These are phyloP conservation scores for Amphiprion percula DNA, from an alignment of 2,113 vertebrate genomes.

Conservation along the genomic window DNA sequence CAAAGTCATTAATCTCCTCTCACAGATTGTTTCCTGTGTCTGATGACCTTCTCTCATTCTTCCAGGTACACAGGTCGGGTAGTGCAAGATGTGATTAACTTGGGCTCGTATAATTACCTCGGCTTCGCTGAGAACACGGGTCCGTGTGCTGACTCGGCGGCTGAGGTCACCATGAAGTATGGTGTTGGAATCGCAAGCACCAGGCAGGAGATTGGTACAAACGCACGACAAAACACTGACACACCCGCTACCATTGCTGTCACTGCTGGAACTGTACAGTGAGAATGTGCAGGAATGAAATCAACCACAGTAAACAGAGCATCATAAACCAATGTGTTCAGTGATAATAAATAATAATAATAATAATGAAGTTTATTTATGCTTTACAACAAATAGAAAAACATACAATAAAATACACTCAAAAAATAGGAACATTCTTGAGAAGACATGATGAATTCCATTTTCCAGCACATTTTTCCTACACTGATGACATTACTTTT, in stretches of 20 bases:
- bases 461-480: too few relatives aligned
- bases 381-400: too few relatives aligned
- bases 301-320: too few relatives aligned
- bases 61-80: slow-evolving; percentile 90
- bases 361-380: too few relatives aligned
- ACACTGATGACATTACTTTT: too few relatives aligned
- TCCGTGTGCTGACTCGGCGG: slow-evolving; percentile 87
- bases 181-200: slow-evolving; percentile 94
- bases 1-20: not conserved
- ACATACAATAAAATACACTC: too few relatives aligned
- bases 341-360: too few relatives aligned
- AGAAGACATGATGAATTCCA: too few relatives aligned
- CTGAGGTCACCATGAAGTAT: slow-evolving; percentile 85
- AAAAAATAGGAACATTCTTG: too few relatives aligned
- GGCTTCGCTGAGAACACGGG: slow-evolving; percentile 93
- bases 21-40: slow-evolving; percentile 16
- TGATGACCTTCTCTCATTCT: slow-evolving; percentile 12
- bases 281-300: too few relatives aligned
- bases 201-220: slow-evolving; percentile 93
- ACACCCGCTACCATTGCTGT: not conserved
- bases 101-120: slow-evolving; percentile 99
- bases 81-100: slow-evolving; percentile 92
- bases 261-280: too few relatives aligned
- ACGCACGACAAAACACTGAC: slow-evolving; percentile 15
- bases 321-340: too few relatives aligned